A percentile compares a stretch with the other conserved stretches of the same genome.
Conservation (phyloP, 2,888 invertebrate species). For the Nysson spinosus region DNA sequence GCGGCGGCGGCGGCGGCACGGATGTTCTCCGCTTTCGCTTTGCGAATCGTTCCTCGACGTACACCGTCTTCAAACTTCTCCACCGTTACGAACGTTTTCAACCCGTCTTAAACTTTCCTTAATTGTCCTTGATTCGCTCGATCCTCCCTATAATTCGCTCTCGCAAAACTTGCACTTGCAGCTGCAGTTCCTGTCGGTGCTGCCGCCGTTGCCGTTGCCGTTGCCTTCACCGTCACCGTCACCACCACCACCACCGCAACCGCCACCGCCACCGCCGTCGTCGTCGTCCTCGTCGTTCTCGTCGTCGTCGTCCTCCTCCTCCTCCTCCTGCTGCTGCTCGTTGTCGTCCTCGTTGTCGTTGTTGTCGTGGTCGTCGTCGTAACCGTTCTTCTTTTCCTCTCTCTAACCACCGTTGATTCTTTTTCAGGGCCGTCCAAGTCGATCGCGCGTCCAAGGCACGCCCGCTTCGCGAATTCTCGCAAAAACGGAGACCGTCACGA, state of each 20-base stretch:
- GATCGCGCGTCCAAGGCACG: constrained; percentile 55
- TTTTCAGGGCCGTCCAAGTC: constrained; percentile 31
- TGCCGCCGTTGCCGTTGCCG: neutral
- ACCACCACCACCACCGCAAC: no score
- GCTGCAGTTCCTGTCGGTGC: neutral
- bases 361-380: constrained; percentile 14
- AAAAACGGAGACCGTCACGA: constrained; percentile 8
- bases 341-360: constrained; percentile 7
- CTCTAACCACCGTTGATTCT: constrained; percentile 19
- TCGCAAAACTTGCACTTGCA: no score
- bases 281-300: constrained; percentile 1
- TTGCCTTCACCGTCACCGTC: no score
- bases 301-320: neutral
- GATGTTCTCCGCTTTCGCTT: no score
- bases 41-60: no score
- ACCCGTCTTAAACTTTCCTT: no score
- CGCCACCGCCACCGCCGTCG: neutral
- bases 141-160: constrained; percentile 8
- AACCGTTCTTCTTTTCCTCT: no score
- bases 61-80: no score
- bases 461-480: constrained; percentile 45
- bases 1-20: constrained; percentile 29
- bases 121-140: constrained; percentile 9
- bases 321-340: constrained; percentile 8
- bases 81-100: no score